Evolutionary conservation across 1,140 invertebrate genomes (phyloP).

Genomic region (Spodoptera frugiperda): DNA sequence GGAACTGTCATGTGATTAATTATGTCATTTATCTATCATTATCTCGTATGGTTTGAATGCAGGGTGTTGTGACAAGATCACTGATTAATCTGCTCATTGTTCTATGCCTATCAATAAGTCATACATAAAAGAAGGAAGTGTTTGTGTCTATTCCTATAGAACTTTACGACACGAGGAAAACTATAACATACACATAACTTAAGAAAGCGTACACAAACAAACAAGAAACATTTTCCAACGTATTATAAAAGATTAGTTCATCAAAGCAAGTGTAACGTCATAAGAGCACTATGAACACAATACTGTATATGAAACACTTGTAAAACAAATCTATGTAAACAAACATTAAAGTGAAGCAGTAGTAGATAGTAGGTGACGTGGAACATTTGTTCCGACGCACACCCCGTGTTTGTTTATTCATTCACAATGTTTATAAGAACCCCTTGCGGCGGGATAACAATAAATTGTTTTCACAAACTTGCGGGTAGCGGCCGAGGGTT

Average conservation of each 20-base stretch:
- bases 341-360: constrained; percentile 23
- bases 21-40: too few species aligned
- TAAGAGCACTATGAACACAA: background rate
- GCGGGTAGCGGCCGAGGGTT: constrained; percentile 9
- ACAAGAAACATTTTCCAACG: background rate
- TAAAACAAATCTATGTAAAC: constrained; percentile 25
- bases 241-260: background rate
- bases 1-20: background rate
- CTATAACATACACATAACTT: too few species aligned
- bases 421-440: constrained; percentile 37
- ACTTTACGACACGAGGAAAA: too few species aligned
- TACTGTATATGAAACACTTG: background rate
- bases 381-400: constrained; percentile 31
- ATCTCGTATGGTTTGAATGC: too few species aligned
- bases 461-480: constrained; percentile 42
- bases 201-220: background rate
- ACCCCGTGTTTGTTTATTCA: constrained; percentile 34
- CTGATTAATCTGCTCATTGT: too few species aligned
- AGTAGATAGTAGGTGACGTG: constrained; percentile 19
- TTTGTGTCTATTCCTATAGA: too few species aligned
- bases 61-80: too few species aligned
- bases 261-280: background rate
- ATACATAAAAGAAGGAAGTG: too few species aligned
- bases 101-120: too few species aligned
- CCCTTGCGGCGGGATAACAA: constrained; percentile 17